Conservation (phyloP, 1,140 invertebrate species). For the Mya arenaria region DNA sequence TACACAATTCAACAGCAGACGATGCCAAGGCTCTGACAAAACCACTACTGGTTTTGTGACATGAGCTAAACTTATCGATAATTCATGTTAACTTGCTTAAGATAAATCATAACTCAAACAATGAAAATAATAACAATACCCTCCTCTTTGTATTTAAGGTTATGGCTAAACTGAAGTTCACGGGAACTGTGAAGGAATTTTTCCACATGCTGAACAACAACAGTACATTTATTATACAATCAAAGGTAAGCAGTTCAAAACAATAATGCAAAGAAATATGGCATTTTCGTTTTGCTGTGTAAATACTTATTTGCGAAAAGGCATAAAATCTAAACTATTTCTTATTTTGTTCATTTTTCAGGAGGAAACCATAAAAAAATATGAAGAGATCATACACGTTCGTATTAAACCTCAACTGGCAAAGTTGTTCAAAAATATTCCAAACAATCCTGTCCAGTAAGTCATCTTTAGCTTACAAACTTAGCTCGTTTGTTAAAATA, state of each 20-base stretch:
- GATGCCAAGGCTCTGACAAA: background rate
- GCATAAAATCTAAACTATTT: too few relatives aligned
- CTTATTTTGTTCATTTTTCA: constrained; percentile 5
- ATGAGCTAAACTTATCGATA: too few relatives aligned
- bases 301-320: too few relatives aligned
- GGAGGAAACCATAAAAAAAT: constrained; percentile 16
- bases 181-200: constrained; percentile 25
- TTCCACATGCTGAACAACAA: constrained; percentile 18
- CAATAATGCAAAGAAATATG: too few relatives aligned
- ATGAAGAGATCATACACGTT: constrained; percentile 13
- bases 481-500: background rate
- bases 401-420: constrained; percentile 31
- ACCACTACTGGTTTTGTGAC: too few relatives aligned
- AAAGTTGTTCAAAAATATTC: constrained; percentile 46
- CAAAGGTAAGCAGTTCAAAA: too few relatives aligned
- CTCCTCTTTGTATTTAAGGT: background rate
- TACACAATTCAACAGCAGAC: background rate
- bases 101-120: background rate
- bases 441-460: constrained; percentile 28
- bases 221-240: constrained; percentile 16
- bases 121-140: background rate
- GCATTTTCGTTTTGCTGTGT: too few relatives aligned
- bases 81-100: background rate
- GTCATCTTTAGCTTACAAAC: background rate
- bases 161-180: background rate